Base-by-base conservation (phyloP, 2,888 invertebrate species). In the Cephus nigrinus region DNA sequence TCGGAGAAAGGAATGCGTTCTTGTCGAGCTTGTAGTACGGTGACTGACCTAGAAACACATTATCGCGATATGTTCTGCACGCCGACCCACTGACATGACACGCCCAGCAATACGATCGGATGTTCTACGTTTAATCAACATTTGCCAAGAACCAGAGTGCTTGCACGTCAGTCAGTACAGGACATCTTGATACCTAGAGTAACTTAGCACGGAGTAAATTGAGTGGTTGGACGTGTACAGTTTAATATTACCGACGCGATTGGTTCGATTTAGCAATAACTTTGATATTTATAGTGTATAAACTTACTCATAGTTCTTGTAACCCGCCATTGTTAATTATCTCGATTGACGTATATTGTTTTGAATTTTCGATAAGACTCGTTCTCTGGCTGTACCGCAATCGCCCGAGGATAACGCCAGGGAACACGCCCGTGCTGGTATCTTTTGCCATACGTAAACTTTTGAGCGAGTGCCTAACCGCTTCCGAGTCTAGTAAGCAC, bases 21-120 rank as follows among this genome's bases (percentile, higher is more conserved):
- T 75, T 34, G 68, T 36, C 36, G 72, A 32, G 69, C 32, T 36
- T 40, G n/a, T 69, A 75, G 78, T 76, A 81, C 83, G 84, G 83
- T 83, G 83, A 82, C 79, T 85, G 88, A 87, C 87, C 87, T 83
- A 87, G 87, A 88, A 87, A 88, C 85, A 87, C 85, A 84, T 87
- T 87, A 87, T 87, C 88, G 83, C 82, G 85, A 86, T 85, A 84
- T 82, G 83, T 84, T 84, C 80, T 81, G 79, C 80, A 81, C 82
- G 83, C 73, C 85, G 86, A 86, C 86, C 85, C 84, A 87, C 85
- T 87, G 85, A 83, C 85, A 85, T 82, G 87, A 84, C 85, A 88
- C 88, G 84, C 85, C 85, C 85, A 84, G 77, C 82, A 36, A 75
- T 75, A n/a, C 33, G 74, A 81, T 83, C 79, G 80, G 83, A 84